phyloP scores from a whole-genome alignment of 1,140 invertebrate species.

The Pectinophora gossypiella region DNA sequence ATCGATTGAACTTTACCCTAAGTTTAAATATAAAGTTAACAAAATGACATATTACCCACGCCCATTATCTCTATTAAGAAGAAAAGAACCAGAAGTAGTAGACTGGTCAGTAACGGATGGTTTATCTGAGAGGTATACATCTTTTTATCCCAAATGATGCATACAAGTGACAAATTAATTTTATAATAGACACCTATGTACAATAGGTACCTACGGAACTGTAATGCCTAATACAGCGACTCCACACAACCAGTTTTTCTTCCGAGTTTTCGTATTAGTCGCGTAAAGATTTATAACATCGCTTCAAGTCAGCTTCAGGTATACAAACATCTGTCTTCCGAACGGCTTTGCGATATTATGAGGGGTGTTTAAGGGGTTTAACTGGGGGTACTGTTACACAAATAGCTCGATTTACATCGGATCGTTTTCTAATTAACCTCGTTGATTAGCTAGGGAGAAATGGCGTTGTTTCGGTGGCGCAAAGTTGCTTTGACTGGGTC shows the following conservation, averaged over 20 bases:
- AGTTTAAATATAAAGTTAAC: too few species aligned
- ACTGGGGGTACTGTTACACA: background rate
- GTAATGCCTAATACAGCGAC: too few species aligned
- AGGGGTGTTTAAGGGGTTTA: background rate
- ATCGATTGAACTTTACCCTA: too few species aligned
- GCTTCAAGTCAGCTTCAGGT: background rate
- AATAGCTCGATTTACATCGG: constrained; percentile 2
- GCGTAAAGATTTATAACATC: constrained; percentile 42
- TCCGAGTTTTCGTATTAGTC: constrained; percentile 35
- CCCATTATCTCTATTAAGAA: too few species aligned
- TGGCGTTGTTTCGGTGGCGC: background rate
- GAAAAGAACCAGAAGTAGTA: too few species aligned
- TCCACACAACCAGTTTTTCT: constrained; percentile 22
- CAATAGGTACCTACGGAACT: too few species aligned
- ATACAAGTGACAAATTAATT: too few species aligned
- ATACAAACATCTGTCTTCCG: background rate
- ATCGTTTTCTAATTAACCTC: constrained; percentile 1
- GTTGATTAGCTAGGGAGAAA: background rate
- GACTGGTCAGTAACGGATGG: too few species aligned
- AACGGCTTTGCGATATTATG: background rate
- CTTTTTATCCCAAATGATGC: too few species aligned
- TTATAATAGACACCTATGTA: too few species aligned
- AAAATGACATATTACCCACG: too few species aligned
- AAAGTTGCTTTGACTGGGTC: background rate
- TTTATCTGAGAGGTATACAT: too few species aligned